Evolutionary conservation across 1,140 invertebrate genomes (phyloP).

Genomic region (Berghia stephanieae): DNA sequence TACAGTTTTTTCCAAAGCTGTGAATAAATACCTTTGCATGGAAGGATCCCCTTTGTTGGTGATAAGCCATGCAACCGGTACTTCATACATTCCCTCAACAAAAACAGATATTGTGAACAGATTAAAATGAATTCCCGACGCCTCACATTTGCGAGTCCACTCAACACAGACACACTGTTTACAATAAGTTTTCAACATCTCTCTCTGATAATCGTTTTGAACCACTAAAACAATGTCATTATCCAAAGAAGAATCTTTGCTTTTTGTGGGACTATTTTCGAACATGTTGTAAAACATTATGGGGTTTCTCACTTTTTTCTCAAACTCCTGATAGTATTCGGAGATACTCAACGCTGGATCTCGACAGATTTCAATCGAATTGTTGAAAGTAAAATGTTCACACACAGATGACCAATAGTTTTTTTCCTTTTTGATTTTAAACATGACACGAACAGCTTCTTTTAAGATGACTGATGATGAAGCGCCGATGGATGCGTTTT

Average conservation of each 20-base stretch:
- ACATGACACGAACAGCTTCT: no score
- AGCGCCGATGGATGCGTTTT: no score
- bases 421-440: no score
- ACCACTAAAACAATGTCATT: neutral
- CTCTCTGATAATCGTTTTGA: conserved; percentile 23
- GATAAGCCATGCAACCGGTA: conserved; percentile 25
- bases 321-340: no score
- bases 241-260: no score
- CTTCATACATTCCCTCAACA: neutral
- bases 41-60: neutral
- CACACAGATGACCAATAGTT: no score
- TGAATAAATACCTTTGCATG: neutral
- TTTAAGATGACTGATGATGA: no score
- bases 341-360: conserved; percentile 1
- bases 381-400: conserved; percentile 15
- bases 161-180: conserved; percentile 23
- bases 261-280: no score
- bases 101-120: conserved; percentile 17
- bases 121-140: neutral
- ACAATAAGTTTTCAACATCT: conserved; percentile 22
- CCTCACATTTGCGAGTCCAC: neutral
- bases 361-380: neutral
- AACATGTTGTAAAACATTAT: no score
- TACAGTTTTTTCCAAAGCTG: neutral
- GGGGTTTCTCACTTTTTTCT: no score